A percentile compares a stretch with the other conserved stretches of the same genome.
phyloP scores from a whole-genome alignment of 2,888 invertebrate genomes.

The Agrenia bidenticulata region DNA sequence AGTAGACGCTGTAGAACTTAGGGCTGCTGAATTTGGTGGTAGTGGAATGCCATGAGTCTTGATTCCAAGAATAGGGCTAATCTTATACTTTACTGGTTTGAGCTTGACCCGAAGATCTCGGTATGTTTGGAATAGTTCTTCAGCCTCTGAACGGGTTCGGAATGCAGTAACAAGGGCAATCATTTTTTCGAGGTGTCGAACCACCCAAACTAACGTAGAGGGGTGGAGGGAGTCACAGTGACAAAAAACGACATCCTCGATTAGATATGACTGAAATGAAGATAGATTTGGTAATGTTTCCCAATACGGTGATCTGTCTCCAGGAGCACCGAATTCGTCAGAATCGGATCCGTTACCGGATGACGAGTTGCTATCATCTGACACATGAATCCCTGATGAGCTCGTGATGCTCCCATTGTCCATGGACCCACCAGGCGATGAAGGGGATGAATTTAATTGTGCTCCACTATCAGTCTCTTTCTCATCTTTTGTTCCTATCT shows the following conservation, averaged over 20 bases:
- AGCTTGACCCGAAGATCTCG: slow-evolving; percentile 50
- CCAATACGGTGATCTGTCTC: slow-evolving; percentile 47
- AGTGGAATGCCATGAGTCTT: slow-evolving; percentile 19
- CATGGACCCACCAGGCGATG: slow-evolving; percentile 49
- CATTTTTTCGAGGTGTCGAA: slow-evolving; percentile 51
- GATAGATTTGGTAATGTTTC: slow-evolving; percentile 50
- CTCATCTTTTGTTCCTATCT: slow-evolving; percentile 45
- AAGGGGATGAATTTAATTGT: slow-evolving; percentile 38
- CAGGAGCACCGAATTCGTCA: slow-evolving; percentile 47
- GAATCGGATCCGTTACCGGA: slow-evolving; percentile 53
- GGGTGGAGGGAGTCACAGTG: slow-evolving; percentile 51
- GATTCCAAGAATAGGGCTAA: slow-evolving; percentile 39
- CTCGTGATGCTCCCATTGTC: slow-evolving; percentile 51
- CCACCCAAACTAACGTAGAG: slow-evolving; percentile 52
- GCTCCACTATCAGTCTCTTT: slow-evolving; percentile 42
- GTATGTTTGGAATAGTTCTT: slow-evolving; percentile 51
- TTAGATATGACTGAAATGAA: slow-evolving; percentile 52
- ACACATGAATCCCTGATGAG: slow-evolving; percentile 47
- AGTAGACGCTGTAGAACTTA: slow-evolving; percentile 26
- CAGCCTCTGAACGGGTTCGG: slow-evolving; percentile 48
- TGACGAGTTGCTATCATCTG: slow-evolving; percentile 51
- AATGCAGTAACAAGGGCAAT: slow-evolving; percentile 52
- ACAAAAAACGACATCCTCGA: slow-evolving; percentile 53
- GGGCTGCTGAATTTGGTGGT: slow-evolving; percentile 28
- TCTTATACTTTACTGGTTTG: slow-evolving; percentile 51